Conservation (phyloP, 2,797 vertebrate genomes). For the Lagodon rhomboides region DNA sequence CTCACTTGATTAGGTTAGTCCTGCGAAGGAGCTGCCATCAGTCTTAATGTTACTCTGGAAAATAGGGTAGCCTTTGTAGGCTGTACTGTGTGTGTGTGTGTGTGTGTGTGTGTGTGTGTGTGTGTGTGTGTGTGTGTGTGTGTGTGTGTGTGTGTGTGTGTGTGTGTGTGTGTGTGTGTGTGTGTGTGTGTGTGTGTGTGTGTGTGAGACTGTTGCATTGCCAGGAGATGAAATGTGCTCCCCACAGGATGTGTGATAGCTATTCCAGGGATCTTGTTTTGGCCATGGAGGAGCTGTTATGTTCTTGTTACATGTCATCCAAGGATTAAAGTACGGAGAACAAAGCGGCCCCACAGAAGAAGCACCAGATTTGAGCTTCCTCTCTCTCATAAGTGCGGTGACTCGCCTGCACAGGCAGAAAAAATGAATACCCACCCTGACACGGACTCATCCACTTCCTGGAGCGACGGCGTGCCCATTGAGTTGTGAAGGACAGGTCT, state of each 20-base stretch:
- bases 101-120: background rate
- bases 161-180: constrained; percentile 23
- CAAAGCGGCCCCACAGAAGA: constrained; percentile 43
- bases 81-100: background rate
- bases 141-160: constrained; percentile 6
- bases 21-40: constrained; percentile 61
- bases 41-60: constrained; percentile 61
- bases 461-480: constrained; percentile 51
- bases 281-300: constrained; percentile 53
- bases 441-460: constrained; percentile 60
- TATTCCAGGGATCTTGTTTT: constrained; percentile 65
- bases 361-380: constrained; percentile 32
- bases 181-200: constrained; percentile 22
- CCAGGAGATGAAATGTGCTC: constrained; percentile 43
- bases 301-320: constrained; percentile 60
- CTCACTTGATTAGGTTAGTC: constrained; percentile 63
- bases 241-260: constrained; percentile 45
- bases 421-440: constrained; percentile 10
- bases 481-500: constrained; percentile 70
- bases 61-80: constrained; percentile 44
- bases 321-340: constrained; percentile 56
- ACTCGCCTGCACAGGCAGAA: constrained; percentile 17
- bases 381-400: constrained; percentile 25
- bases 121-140: background rate
- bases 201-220: constrained; percentile 5